These are phyloP conservation scores for Oedothorax gibbosus DNA, from an alignment of 1,140 invertebrate genomes.

Conservation along the genomic window DNA sequence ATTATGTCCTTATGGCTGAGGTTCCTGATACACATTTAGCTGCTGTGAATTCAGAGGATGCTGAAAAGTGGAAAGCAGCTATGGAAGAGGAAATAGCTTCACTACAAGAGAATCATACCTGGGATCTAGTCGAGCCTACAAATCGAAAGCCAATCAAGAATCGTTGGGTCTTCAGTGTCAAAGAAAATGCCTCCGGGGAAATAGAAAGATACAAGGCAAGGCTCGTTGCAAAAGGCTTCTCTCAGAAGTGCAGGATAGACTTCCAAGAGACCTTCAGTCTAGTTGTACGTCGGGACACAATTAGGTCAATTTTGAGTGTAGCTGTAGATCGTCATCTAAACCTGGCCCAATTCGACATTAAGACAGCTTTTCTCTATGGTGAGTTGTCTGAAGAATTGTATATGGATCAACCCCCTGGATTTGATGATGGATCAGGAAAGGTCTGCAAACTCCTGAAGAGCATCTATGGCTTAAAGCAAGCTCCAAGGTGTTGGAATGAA, in stretches of 20 bases:
- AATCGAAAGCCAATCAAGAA: conserved; percentile 20
- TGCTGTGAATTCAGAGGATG: conserved; percentile 58
- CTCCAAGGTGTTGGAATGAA: conserved; percentile 68
- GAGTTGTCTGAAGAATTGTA: conserved; percentile 69
- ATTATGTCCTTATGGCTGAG: conserved; percentile 9
- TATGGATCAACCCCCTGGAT: conserved; percentile 69
- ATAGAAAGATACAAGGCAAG: conserved; percentile 65
- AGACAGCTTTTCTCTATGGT: conserved; percentile 64
- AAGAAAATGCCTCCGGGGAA: conserved; percentile 62
- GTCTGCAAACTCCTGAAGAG: conserved; percentile 66
- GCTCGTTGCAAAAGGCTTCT: conserved; percentile 68
- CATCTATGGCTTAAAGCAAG: conserved; percentile 70
- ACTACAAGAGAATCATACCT: conserved; percentile 65
- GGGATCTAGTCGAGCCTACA: neutral
- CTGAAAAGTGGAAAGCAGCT: conserved; percentile 54
- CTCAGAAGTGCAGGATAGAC: conserved; percentile 67
- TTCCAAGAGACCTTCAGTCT: conserved; percentile 64
- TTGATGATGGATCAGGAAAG: conserved; percentile 61
- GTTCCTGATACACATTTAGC: conserved; percentile 15
- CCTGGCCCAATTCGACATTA: conserved; percentile 18
- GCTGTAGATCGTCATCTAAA: conserved; percentile 41
- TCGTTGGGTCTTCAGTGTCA: conserved; percentile 69
- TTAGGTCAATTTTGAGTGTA: conserved; percentile 59
- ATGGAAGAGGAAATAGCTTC: conserved; percentile 62
- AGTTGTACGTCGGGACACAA: conserved; percentile 65